Percentiles rank a stretch among this genome's conserved stretches.
phyloP scores from a whole-genome alignment of 2,113 vertebrate genomes.

The Chloropsis cyanopogon region DNA sequence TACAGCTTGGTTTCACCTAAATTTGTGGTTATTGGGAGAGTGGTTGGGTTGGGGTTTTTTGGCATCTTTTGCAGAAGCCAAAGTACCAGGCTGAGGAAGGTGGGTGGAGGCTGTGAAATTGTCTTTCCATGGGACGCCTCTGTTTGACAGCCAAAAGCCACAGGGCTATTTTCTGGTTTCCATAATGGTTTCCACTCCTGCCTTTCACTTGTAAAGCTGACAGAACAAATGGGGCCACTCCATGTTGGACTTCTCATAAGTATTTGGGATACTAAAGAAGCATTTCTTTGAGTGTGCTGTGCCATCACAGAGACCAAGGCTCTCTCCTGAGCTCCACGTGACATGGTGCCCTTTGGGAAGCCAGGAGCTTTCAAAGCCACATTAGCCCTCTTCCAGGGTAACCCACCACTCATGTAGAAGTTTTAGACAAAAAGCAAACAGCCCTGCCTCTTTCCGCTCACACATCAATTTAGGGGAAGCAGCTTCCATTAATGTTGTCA shows the following conservation, averaged over 20 bases:
- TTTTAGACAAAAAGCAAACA: not conserved
- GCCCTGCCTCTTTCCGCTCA: not conserved
- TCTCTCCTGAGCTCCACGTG: not conserved
- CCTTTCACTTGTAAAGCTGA: not conserved
- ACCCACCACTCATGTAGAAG: accelerated
- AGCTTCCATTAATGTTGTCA: not conserved
- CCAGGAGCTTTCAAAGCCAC: not conserved
- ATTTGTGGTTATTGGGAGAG: too few relatives aligned
- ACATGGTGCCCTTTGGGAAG: not conserved
- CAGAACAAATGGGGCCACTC: not conserved
- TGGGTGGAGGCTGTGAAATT: not conserved
- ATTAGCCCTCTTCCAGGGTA: accelerated
- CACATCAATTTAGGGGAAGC: not conserved
- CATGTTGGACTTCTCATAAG: not conserved
- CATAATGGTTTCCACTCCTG: not conserved
- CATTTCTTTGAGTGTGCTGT: not conserved
- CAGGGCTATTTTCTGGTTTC: not conserved
- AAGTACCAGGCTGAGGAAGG: not conserved
- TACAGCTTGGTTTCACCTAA: not conserved
- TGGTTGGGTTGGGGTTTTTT: not conserved
- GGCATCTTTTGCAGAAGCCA: not conserved
- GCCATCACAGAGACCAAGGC: not conserved
- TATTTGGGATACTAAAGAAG: not conserved
- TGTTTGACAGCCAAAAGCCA: not conserved
- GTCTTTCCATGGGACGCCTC: not conserved